Percentiles rank a stretch among this genome's conserved stretches.
Evolutionary conservation across 2,113 vertebrate genomes (phyloP).

Genomic region (Salvator merianae): DNA sequence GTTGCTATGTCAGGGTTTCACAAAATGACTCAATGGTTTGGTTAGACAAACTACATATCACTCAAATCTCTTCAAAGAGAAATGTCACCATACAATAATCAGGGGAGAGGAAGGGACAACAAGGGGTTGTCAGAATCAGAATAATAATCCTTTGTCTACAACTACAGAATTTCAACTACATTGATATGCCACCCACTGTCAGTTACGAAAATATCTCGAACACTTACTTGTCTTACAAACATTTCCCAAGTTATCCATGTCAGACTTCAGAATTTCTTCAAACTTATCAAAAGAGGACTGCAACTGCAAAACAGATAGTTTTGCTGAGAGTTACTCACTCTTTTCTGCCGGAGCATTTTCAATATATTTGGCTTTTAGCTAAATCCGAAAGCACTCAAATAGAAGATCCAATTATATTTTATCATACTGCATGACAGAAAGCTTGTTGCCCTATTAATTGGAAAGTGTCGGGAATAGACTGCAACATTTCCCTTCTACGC

Average conservation of each 20-base stretch:
- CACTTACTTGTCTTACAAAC: constrained; percentile 83
- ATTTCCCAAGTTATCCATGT: constrained; percentile 76
- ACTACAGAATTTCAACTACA: background rate
- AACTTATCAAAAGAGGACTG: constrained; percentile 77
- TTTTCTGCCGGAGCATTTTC: constrained; percentile 11
- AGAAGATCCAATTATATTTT: constrained; percentile 1
- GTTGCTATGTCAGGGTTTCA: too few relatives aligned
- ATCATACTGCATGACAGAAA: constrained; percentile 33
- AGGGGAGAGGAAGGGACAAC: background rate
- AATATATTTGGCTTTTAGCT: constrained; percentile 32
- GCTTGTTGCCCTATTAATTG: constrained; percentile 4
- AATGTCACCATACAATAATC: background rate
- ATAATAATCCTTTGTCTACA: constrained; percentile 32
- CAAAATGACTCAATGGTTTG: too few relatives aligned
- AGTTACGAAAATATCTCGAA: constrained; percentile 47
- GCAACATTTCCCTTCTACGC: constrained; percentile 13
- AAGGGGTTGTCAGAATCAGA: background rate
- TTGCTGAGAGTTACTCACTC: constrained; percentile 34
- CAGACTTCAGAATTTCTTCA: constrained; percentile 76
- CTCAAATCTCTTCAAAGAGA: background rate
- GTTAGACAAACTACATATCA: too few relatives aligned
- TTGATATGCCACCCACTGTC: constrained; percentile 61
- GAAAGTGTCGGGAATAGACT: background rate
- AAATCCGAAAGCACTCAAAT: constrained; percentile 30
- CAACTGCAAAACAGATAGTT: constrained; percentile 71